phyloP scores from a whole-genome alignment of 2,888 invertebrate genomes.

The Acanthococcus lagerstroemiae region DNA sequence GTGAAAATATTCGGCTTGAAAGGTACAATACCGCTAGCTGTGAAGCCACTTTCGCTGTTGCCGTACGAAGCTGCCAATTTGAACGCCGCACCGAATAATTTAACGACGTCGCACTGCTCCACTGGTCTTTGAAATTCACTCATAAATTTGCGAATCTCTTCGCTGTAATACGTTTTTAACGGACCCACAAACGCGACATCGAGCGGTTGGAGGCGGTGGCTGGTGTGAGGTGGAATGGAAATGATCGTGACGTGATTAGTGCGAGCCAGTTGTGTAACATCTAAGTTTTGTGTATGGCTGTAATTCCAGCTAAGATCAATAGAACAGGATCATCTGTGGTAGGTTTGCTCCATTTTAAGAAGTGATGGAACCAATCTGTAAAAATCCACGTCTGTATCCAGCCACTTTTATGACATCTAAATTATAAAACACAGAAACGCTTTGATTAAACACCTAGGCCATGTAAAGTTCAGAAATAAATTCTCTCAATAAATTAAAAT shows the following conservation, averaged over 20 bases:
- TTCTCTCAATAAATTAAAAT: too few relatives aligned
- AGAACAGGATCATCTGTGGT: not conserved
- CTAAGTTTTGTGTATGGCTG: not conserved
- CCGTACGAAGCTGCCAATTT: not conserved
- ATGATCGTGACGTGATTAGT: not conserved
- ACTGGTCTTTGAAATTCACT: not conserved
- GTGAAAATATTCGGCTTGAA: not conserved
- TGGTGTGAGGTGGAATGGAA: not conserved
- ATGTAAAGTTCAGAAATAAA: too few relatives aligned
- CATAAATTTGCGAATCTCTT: not conserved
- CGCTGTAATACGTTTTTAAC: not conserved
- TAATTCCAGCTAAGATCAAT: not conserved
- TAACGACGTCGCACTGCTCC: not conserved
- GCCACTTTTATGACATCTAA: too few relatives aligned
- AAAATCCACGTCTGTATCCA: not conserved
- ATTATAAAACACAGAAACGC: too few relatives aligned
- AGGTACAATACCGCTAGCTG: not conserved
- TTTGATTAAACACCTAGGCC: too few relatives aligned
- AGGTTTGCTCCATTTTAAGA: not conserved
- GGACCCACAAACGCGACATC: not conserved
- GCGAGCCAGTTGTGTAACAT: not conserved
- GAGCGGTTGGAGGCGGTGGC: not conserved
- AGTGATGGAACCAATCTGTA: not conserved
- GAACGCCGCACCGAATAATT: not conserved
- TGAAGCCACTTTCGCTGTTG: not conserved